Conservation (phyloP, 2,888 invertebrate genomes). For the Dynastes grantii region DNA sequence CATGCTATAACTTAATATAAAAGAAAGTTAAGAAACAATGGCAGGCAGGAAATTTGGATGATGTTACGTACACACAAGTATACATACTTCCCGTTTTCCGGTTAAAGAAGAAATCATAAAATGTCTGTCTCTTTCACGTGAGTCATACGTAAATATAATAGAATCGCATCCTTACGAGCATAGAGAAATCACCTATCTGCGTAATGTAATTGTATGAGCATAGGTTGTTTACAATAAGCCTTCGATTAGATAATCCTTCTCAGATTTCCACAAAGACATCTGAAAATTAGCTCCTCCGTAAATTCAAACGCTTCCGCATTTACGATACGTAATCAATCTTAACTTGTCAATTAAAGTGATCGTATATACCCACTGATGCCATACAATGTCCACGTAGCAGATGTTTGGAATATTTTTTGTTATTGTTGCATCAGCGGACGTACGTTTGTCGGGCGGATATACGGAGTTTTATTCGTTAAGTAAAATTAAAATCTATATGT, state of each 20-base stretch:
- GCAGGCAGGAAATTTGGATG: too few species aligned
- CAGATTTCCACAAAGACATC: conserved; percentile 28
- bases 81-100: not conserved
- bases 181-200: conserved; percentile 1
- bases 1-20: too few species aligned
- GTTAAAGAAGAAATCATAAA: not conserved
- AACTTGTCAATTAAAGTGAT: conserved; percentile 45
- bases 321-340: conserved; percentile 38
- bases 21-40: too few species aligned
- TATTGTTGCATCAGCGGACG: conserved; percentile 4
- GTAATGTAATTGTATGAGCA: conserved; percentile 1
- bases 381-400: conserved; percentile 18
- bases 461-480: conserved; percentile 21
- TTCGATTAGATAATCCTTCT: not conserved
- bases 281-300: conserved; percentile 28
- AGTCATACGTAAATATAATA: not conserved
- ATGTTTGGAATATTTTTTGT: conserved; percentile 34
- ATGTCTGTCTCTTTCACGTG: not conserved
- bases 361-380: conserved; percentile 12
- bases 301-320: conserved; percentile 33
- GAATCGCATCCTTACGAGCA: conserved; percentile 19
- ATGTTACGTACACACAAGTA: not conserved
- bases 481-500: conserved; percentile 28
- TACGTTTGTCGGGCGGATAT: not conserved
- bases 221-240: conserved; percentile 28